Conservation (phyloP, 2,113 vertebrate species). For the Choloepus hoffmanni region DNA sequence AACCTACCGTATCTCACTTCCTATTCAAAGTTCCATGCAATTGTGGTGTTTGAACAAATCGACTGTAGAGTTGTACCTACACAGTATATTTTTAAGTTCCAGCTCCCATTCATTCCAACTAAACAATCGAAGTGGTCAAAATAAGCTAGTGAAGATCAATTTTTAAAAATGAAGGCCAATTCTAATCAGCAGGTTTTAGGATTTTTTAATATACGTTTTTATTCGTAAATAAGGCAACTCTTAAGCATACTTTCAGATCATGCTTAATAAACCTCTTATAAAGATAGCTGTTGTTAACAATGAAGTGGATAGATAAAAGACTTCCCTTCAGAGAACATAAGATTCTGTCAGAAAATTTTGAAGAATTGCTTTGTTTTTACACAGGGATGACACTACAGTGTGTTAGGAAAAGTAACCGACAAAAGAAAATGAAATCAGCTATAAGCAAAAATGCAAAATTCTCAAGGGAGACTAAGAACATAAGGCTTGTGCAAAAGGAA, state of each 20-base stretch:
- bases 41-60: no score
- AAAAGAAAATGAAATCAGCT: neutral
- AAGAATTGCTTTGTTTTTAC: neutral
- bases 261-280: neutral
- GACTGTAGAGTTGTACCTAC: no score
- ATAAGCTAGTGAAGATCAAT: neutral
- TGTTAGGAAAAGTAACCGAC: neutral
- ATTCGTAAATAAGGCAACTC: neutral
- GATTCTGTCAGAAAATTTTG: neutral
- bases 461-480: neutral
- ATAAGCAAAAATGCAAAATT: neutral
- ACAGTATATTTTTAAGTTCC: neutral
- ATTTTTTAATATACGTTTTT: neutral
- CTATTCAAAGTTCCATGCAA: no score
- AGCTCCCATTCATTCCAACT: neutral
- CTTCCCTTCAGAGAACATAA: neutral
- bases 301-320: neutral
- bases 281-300: neutral
- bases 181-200: neutral
- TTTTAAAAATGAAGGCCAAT: neutral
- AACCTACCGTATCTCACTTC: no score
- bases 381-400: neutral
- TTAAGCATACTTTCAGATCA: neutral
- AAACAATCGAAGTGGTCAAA: neutral
- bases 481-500: neutral